These are phyloP conservation scores for Hucho hucho DNA, from an alignment of 2,113 vertebrate genomes.

Conservation along the genomic window DNA sequence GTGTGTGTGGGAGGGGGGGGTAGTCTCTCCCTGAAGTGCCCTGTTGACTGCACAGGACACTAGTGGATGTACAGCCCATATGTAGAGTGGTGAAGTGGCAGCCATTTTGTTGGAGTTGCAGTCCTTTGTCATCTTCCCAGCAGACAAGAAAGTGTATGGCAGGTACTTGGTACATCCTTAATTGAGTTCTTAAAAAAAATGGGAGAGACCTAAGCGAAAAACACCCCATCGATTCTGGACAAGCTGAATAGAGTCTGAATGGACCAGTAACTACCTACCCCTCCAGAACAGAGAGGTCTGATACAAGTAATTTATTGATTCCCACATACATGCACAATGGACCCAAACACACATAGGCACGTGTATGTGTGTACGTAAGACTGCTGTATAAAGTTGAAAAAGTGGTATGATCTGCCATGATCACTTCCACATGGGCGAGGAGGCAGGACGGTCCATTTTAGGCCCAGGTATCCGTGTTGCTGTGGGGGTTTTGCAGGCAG, in stretches of 20 bases:
- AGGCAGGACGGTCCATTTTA: constrained; percentile 63
- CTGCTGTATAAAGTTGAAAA: background rate
- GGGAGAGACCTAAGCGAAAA: no score
- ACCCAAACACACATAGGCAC: constrained; percentile 9
- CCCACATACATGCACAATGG: background rate
- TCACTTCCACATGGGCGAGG: constrained; percentile 73
- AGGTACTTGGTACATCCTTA: background rate
- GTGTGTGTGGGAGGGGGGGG: background rate
- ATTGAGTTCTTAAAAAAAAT: background rate
- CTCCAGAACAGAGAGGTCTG: constrained; percentile 12
- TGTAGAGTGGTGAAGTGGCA: no score
- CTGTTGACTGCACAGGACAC: constrained; percentile 70
- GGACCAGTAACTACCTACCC: no score
- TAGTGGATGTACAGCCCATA: constrained; percentile 30
- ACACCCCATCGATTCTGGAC: no score
- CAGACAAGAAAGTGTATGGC: no score
- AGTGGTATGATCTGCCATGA: background rate
- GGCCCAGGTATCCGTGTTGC: constrained; percentile 59
- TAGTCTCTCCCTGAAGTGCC: constrained; percentile 37
- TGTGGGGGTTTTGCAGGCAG: constrained; percentile 42
- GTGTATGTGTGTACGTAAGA: background rate
- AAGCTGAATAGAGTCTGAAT: no score
- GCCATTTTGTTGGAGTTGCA: background rate
- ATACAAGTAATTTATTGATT: constrained; percentile 6
- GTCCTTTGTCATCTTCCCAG: background rate